Evolutionary conservation across 2,888 invertebrate genomes (phyloP), one percentile per base, ranked within the genome.

Genomic region (Leucoptera coffeella): DNA sequence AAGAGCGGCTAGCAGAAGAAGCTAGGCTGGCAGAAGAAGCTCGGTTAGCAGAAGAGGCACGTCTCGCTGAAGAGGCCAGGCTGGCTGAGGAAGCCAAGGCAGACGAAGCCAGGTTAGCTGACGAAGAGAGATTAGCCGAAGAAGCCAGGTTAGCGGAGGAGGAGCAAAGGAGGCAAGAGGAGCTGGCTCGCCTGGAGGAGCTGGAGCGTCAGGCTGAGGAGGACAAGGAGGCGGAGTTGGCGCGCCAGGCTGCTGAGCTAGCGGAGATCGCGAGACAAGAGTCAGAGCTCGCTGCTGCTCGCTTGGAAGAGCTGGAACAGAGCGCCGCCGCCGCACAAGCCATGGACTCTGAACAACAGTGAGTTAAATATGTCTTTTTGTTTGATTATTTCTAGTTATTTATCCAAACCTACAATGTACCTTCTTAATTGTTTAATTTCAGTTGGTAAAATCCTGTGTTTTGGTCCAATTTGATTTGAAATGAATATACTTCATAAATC

Each of bases 161-260:
- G 2, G 67, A 67, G 50, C 75, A 75, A 43, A 72, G 54, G 34
- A 71, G 73, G 28, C 74, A 75, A 39, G 74, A 74, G 35, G 75
- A 74, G 42, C 54, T 74, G 21, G 55, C 69, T 6, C 60, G 69
- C 33, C 51, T 77, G 33, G 77, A 74, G 39, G 77, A 78, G 43
- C 53, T 78, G 22, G 77, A 77, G 29, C 71, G 65, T 38, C 74
- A 77, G 39, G 78, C 77, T 1, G 74, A 77, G 42, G 78, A 78
- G 41, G 78, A 78, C 40, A 71, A 73, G 13, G 81, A 82, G 54
- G 77, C 61, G 5, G 82, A 82, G 43, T 67, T 82, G 35, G 82
- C 80, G 26, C 64, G 81, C 41, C 82, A 82, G 72, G 82, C 82
- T 34, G 80, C 78, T 24, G 82, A 82, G 52, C 50, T 82, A 39